Evolutionary conservation across 2,888 invertebrate genomes (phyloP).

Genomic region (Ormyrus labotus): DNA sequence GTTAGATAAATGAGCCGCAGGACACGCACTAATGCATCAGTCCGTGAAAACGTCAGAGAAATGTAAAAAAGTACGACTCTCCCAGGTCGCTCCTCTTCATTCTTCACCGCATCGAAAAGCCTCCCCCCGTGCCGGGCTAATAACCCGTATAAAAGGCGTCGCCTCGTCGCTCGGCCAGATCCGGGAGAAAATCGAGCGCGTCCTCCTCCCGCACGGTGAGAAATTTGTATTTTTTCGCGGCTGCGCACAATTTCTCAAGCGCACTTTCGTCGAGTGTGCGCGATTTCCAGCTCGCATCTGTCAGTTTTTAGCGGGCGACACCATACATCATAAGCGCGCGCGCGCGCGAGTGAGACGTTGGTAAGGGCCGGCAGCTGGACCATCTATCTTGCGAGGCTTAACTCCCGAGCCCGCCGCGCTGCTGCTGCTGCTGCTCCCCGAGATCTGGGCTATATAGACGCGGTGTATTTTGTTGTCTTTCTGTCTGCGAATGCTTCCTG

Average conservation of each 20-base stretch:
- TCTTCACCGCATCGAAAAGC: slow-evolving; percentile 52
- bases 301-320: slow-evolving; percentile 57
- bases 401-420: slow-evolving; percentile 24
- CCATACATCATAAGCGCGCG: slow-evolving; percentile 56
- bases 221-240: slow-evolving; percentile 52
- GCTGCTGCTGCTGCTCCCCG: background rate
- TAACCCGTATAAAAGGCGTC: slow-evolving; percentile 34
- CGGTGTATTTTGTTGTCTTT: slow-evolving; percentile 23
- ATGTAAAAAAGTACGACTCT: slow-evolving; percentile 7
- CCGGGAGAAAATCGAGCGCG: slow-evolving; percentile 27
- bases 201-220: background rate
- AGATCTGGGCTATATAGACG: slow-evolving; percentile 3
- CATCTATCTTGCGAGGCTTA: slow-evolving; percentile 59
- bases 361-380: slow-evolving; percentile 54
- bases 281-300: slow-evolving; percentile 49
- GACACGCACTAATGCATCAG: slow-evolving; percentile 29
- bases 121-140: slow-evolving; percentile 22
- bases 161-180: background rate
- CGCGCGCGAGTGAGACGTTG: slow-evolving; percentile 31
- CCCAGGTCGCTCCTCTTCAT: slow-evolving; percentile 17
- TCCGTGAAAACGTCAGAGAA: slow-evolving; percentile 2
- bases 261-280: slow-evolving; percentile 51
- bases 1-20: slow-evolving; percentile 42
- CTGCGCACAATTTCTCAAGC: slow-evolving; percentile 51
- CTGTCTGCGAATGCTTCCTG: slow-evolving; percentile 23